Percentiles rank a stretch among this genome's conserved stretches.
Evolutionary conservation across 2,797 vertebrate genomes (phyloP).

Genomic region (Rhabdophis nuchalis): DNA sequence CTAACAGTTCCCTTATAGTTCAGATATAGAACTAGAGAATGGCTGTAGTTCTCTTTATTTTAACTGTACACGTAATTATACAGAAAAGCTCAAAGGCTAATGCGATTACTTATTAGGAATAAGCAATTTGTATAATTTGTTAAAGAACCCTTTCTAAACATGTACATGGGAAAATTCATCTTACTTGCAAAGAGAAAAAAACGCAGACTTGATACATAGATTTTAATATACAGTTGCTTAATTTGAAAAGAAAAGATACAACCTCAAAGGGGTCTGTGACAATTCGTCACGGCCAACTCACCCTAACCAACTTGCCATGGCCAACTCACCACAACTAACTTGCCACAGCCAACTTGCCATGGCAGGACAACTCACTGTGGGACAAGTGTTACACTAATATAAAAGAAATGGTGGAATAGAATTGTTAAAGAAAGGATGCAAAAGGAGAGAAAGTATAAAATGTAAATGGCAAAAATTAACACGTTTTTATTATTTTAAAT

Average conservation of each 20-base stretch:
- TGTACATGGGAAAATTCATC: not conserved
- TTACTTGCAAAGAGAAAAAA: not conserved
- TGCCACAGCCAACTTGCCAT: too few relatives aligned
- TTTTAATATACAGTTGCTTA: not conserved
- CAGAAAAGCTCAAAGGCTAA: not conserved
- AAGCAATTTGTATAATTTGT: not conserved
- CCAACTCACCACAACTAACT: too few relatives aligned
- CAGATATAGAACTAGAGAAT: not conserved
- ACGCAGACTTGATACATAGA: not conserved
- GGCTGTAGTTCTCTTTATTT: not conserved
- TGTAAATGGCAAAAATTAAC: too few relatives aligned
- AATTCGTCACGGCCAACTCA: too few relatives aligned
- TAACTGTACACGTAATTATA: not conserved
- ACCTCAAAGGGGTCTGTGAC: not conserved
- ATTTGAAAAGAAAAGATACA: not conserved
- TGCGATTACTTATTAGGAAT: not conserved
- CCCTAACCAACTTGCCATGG: too few relatives aligned
- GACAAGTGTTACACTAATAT: too few relatives aligned
- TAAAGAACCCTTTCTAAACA: not conserved
- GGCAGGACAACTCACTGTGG: too few relatives aligned
- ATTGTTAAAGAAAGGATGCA: too few relatives aligned
- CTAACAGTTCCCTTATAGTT: not conserved
- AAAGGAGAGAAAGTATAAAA: too few relatives aligned
- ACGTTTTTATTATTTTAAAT: too few relatives aligned
- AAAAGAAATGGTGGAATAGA: too few relatives aligned